Evolutionary conservation across 1,140 invertebrate genomes (phyloP), one percentile per base, ranked within the genome.

Genomic region (Teleopsis dalmanni): DNA sequence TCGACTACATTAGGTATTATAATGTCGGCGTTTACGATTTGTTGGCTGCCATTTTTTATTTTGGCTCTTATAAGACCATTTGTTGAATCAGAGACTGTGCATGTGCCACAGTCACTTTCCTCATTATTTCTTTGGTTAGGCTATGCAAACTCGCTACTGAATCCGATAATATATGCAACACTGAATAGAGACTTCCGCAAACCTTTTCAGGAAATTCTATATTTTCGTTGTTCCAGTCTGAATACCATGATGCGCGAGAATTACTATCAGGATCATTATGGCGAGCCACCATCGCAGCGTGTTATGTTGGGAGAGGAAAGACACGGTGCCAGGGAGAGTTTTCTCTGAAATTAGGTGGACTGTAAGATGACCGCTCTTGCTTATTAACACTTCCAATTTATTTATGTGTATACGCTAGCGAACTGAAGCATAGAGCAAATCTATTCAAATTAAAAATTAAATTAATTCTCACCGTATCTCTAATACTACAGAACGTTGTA

Each of bases 31-130:
- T 98, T 99, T 62, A 89, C 87, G 13, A 75, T 96, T 46, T 98
- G 95, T 68, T 99, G 95, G 95, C 73, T 98, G 26, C 95, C 95
- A 2, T 99, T 96, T 71, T 97, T 98, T 72, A 87, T 96, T 7
- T 76, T 95, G 26, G 91, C 93, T 2, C 72, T 95, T 9, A 80
- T 95, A 25, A 78, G 83, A 60, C 89, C 83, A n/a, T 94, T 94
- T 61, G 73, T 88, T 4, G 51, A 56, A 4, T 74, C 60, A 46
- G 77, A 79, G 48, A 80, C 75, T 37, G 73, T 79, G 34, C 72
- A 77, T 46, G 85, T 85, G 50, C 83, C 78, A 75, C 89, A 82
- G 78, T 66, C 88, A 75, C 64, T 96, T 78, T 79, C 82, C 58
- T 72, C 77, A 31, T 53, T 85, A 57, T 73, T 93, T 61, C 78